phyloP scores from a whole-genome alignment of 2,888 invertebrate genomes.

The Hylaea fasciaria region DNA sequence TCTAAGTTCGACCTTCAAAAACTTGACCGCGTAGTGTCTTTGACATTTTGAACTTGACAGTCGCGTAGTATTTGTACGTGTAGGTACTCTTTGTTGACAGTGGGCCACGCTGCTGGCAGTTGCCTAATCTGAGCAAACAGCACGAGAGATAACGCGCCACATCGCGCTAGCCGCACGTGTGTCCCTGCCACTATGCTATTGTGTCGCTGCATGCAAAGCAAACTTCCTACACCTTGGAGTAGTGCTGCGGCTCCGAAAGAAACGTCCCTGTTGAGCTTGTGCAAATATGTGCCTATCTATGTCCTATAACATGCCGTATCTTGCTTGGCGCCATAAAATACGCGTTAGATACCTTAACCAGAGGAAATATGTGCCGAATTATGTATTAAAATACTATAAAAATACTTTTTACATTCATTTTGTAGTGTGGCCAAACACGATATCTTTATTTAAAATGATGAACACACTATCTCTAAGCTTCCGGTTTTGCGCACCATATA shows the following conservation, averaged over 20 bases:
- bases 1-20: slow-evolving; percentile 50
- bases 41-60: slow-evolving; percentile 81
- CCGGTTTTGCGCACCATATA: background rate
- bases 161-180: slow-evolving; percentile 53
- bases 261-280: background rate
- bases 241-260: background rate
- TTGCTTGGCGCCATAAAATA: slow-evolving; percentile 2
- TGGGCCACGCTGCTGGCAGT: slow-evolving; percentile 59
- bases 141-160: slow-evolving; percentile 58
- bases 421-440: slow-evolving; percentile 4
- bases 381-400: background rate
- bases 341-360: background rate
- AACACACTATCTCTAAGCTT: background rate
- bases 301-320: background rate
- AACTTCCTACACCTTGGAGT: slow-evolving; percentile 27
- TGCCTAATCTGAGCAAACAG: slow-evolving; percentile 71
- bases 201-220: slow-evolving; percentile 27
- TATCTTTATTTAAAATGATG: slow-evolving; percentile 1
- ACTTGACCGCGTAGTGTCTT: slow-evolving; percentile 53
- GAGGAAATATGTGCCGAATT: background rate
- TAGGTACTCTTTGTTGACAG: slow-evolving; percentile 60
- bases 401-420: background rate
- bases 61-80: no score
- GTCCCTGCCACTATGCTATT: slow-evolving; percentile 44
- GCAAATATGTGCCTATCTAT: slow-evolving; percentile 9